phyloP scores from a whole-genome alignment of 2,888 invertebrate genomes.

The Apeira syringaria region DNA sequence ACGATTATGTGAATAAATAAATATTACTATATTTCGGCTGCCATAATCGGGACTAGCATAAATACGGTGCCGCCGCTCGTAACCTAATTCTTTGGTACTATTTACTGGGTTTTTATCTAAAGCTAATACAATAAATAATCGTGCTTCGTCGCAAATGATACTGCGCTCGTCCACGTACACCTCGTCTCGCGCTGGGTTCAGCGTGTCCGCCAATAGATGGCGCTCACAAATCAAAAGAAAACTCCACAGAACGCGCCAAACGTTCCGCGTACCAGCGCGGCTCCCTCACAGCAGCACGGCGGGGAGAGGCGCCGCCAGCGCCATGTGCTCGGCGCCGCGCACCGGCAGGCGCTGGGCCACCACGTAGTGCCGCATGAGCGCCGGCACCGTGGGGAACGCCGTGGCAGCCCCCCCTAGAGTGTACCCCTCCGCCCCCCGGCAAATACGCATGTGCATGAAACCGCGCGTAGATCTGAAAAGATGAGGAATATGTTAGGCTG shows the following conservation, averaged over 20 bases:
- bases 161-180: constrained; percentile 43
- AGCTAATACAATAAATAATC: constrained; percentile 54
- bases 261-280: constrained; percentile 18
- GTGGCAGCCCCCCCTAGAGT: constrained; percentile 97
- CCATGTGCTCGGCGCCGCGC: constrained; percentile 98
- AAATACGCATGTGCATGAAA: constrained; percentile 98
- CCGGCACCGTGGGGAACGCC: constrained; percentile 96
- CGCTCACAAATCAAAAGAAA: constrained; percentile 15
- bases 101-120: constrained; percentile 62
- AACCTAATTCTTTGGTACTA: constrained; percentile 74
- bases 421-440: constrained; percentile 91
- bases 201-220: constrained; percentile 9
- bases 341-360: constrained; percentile 96
- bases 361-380: constrained; percentile 95
- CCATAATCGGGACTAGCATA: constrained; percentile 71
- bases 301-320: constrained; percentile 95
- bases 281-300: constrained; percentile 88
- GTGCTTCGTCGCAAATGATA: constrained; percentile 46
- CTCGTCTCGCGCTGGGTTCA: constrained; percentile 28
- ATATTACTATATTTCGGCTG: constrained; percentile 56
- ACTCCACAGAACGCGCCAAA: constrained; percentile 15
- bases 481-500: neutral
- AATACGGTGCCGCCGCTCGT: constrained; percentile 49
- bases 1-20: constrained; percentile 66
- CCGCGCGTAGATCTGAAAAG: constrained; percentile 94